Base-by-base conservation (phyloP, 2,113 vertebrate genomes). In the Salvelinus fontinalis region DNA sequence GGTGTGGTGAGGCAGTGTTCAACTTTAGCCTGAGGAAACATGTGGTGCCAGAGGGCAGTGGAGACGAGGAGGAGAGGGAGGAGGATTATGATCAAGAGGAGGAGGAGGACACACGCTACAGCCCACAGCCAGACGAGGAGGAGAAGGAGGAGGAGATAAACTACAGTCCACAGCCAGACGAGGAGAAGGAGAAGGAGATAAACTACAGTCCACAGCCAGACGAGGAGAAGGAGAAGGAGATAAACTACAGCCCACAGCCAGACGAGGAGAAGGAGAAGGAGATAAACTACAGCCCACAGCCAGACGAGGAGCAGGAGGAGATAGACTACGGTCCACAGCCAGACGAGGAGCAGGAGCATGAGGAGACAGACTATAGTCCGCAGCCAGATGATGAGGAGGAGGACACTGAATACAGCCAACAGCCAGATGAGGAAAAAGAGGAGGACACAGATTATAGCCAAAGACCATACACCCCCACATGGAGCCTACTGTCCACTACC, bases 1-100 rank as follows among this genome's bases (percentile, higher is more conserved):
- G 81, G 66, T 93, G 93, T 71, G 84, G 85, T 48, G 83, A 91
- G 70, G 81, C 87, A 11, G 84, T 92, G 11, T 90, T 89, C 78
- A 90, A 90, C 83, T 90, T 87, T 78, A 92, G 83, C 68, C 75
- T 77, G 82, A 85, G 91, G 75, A 88, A 88, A 79, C 79, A 75
- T n/a, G 76, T 88, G 4, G 22, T 34, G 0, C 31, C 74, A 2
- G 73, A 74, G 9, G 70, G 82, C 70, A 92, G 89, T 31, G 90
- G 88, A 26, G 76, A 88, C 26, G 77, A 82, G 11, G 75, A 70
- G 5, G 74, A 48, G n/a, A 20, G 34, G 68, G 29, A 22, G 20
- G 67, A 44, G n/a, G 24, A 54, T 16, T 18, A 83, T 18, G 62
- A 85, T 8, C 73, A 34, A 6, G 65, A 0, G 54, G 71, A 48